Evolutionary conservation across 2,113 vertebrate genomes (phyloP).

Genomic region (Corythornis madagascariensis): DNA sequence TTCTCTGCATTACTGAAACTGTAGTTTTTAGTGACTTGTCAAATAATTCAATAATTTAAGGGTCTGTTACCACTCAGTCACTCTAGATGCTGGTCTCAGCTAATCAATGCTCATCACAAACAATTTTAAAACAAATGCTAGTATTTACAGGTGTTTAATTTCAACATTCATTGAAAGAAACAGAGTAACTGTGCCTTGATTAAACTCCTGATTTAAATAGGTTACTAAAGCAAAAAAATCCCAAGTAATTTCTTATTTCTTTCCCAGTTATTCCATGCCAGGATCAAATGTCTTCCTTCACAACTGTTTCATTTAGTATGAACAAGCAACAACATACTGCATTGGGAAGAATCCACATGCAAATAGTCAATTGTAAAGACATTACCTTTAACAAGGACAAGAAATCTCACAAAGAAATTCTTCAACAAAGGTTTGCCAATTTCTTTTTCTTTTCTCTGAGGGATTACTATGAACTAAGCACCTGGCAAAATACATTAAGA

Average conservation of each 20-base stretch:
- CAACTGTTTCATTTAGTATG: background rate
- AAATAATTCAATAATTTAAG: background rate
- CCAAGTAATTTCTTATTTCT: background rate
- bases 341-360: background rate
- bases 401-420: background rate
- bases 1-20: background rate
- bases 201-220: background rate
- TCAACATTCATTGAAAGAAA: conserved; percentile 8
- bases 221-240: background rate
- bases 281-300: background rate
- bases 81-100: background rate
- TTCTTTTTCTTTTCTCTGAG: background rate
- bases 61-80: background rate
- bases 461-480: background rate
- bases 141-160: background rate
- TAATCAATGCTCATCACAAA: background rate
- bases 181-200: background rate
- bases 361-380: background rate
- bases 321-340: background rate
- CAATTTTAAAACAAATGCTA: background rate
- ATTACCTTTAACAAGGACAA: background rate
- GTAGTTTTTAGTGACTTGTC: background rate
- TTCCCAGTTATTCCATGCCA: background rate
- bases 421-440: background rate
- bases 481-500: background rate